These are phyloP conservation scores for Prosapia bicincta DNA, from an alignment of 2,888 invertebrate genomes.

Conservation along the genomic window DNA sequence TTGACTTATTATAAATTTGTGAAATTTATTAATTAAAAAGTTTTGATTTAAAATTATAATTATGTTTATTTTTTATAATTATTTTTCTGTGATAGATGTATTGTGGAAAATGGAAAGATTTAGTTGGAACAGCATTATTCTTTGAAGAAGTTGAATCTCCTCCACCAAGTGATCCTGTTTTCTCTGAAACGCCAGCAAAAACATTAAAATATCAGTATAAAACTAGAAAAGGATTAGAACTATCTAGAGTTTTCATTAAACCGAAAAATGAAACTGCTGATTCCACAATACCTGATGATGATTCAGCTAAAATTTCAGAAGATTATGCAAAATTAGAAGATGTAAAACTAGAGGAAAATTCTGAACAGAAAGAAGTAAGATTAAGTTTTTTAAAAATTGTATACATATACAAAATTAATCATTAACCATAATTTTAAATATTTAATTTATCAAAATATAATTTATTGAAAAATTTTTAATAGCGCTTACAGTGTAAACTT, in stretches of 20 bases:
- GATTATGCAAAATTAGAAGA: not conserved
- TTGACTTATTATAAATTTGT: too few relatives aligned
- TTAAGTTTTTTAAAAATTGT: too few relatives aligned
- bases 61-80: not conserved
- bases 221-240: conserved; percentile 62
- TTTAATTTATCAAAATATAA: too few relatives aligned
- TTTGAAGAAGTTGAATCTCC: conserved; percentile 61
- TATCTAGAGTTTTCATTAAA: conserved; percentile 64
- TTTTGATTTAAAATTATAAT: not conserved
- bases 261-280: conserved; percentile 42
- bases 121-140: conserved; percentile 69
- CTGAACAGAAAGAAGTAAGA: not conserved
- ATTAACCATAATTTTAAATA: too few relatives aligned
- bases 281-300: not conserved
- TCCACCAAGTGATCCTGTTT: conserved; percentile 44
- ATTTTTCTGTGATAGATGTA: conserved; percentile 43
- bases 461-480: too few relatives aligned
- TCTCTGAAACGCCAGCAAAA: conserved; percentile 47
- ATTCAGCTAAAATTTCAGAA: not conserved
- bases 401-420: too few relatives aligned
- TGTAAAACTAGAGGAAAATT: not conserved
- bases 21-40: too few relatives aligned
- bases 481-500: too few relatives aligned
- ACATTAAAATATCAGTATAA: conserved; percentile 59
- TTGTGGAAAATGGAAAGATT: conserved; percentile 63